phyloP scores from a whole-genome alignment of 2,888 invertebrate genomes.

The Sphaerophoria taeniata region DNA sequence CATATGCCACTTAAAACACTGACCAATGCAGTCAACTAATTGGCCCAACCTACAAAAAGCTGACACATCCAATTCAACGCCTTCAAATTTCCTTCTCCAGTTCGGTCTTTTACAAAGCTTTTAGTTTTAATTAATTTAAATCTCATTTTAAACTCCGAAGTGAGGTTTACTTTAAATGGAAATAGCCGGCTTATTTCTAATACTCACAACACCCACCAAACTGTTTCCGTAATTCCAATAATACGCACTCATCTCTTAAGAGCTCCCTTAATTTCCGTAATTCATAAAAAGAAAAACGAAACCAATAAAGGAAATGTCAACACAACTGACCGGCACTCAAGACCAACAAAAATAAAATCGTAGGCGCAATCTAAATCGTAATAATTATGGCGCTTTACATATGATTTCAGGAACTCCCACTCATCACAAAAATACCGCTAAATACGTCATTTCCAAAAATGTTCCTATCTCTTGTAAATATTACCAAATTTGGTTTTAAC shows the following conservation, averaged over 20 bases:
- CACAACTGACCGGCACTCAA: background rate
- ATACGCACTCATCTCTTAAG: conserved; percentile 2
- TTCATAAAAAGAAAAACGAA: background rate
- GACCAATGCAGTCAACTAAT: too few relatives aligned
- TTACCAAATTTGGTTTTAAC: conserved; percentile 42
- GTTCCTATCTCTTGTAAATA: conserved; percentile 22
- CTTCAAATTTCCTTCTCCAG: too few relatives aligned
- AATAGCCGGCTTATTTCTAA: background rate
- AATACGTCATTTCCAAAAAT: background rate
- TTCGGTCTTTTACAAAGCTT: background rate
- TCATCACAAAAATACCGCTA: background rate
- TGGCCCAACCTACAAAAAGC: too few relatives aligned
- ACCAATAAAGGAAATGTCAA: conserved; percentile 17
- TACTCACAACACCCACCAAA: background rate
- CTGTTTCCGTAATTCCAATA: background rate
- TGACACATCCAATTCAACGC: too few relatives aligned
- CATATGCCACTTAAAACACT: too few relatives aligned
- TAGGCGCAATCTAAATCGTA: conserved; percentile 7
- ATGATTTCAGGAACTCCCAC: conserved; percentile 31
- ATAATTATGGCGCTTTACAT: conserved; percentile 46
- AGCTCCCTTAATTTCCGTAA: background rate
- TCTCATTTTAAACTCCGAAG: background rate
- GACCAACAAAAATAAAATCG: background rate
- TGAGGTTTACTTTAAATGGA: background rate
- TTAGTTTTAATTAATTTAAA: background rate